phyloP scores from a whole-genome alignment of 2,797 vertebrate genomes.

The Silurus lanzhouensis region DNA sequence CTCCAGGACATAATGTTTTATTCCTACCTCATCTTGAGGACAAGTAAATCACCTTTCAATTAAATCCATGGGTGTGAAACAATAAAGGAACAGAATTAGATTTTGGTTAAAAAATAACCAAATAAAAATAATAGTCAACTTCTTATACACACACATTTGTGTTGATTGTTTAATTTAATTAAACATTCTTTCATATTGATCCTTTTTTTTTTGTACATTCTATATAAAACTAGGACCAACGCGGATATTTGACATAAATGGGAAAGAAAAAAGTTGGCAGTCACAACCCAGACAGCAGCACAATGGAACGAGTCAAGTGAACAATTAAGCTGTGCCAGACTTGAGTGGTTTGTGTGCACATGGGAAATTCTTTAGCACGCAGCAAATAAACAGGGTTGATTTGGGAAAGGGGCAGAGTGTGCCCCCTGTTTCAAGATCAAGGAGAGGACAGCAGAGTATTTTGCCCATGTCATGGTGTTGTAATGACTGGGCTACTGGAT shows the following conservation, averaged over 20 bases:
- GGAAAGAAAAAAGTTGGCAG: constrained; percentile 57
- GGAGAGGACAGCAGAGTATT: constrained; percentile 53
- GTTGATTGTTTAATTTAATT: not conserved
- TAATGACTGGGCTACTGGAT: constrained; percentile 52
- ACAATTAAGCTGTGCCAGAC: constrained; percentile 69
- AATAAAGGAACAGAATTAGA: not conserved
- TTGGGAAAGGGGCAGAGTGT: constrained; percentile 59
- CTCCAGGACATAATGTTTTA: constrained; percentile 50
- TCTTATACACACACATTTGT: not conserved
- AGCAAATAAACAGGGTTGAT: constrained; percentile 69
- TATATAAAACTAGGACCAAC: constrained; percentile 18
- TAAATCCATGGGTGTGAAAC: constrained; percentile 5
- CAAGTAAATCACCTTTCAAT: constrained; percentile 53
- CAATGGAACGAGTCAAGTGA: constrained; percentile 69
- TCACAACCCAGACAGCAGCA: constrained; percentile 64
- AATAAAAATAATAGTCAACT: not conserved
- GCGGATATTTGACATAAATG: constrained; percentile 56
- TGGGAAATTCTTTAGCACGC: constrained; percentile 67
- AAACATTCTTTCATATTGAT: not conserved
- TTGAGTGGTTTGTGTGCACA: constrained; percentile 66
- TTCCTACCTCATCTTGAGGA: constrained; percentile 37
- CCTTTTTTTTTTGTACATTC: constrained; percentile 12
- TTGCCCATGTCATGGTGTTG: constrained; percentile 38
- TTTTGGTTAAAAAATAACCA: not conserved
- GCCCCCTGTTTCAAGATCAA: constrained; percentile 67